Conservation (phyloP, 1,140 invertebrate genomes). For the Grapholita molesta region DNA sequence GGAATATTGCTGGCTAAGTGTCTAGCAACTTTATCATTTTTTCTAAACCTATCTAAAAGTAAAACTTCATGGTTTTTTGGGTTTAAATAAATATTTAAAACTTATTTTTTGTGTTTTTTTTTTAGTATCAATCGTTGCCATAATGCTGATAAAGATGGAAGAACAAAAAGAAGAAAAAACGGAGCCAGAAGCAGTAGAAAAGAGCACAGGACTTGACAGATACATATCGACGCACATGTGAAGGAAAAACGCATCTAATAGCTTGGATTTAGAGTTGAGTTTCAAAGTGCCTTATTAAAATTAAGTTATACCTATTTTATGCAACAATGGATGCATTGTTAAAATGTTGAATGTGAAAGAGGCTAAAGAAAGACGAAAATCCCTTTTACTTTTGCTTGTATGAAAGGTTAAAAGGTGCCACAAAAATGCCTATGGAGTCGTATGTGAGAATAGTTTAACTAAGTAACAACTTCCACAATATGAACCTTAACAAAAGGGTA, state of each 20-base stretch:
- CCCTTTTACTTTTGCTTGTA: background rate
- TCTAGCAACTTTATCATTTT: too few relatives aligned
- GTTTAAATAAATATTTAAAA: background rate
- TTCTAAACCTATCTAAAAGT: too few relatives aligned
- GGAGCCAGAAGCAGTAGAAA: conserved; percentile 39
- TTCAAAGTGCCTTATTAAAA: conserved; percentile 8
- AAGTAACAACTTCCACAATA: too few relatives aligned
- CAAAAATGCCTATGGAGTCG: too few relatives aligned
- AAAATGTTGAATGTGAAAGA: background rate
- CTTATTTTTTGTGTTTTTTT: conserved; percentile 19
- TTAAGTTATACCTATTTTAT: too few relatives aligned
- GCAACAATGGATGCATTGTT: too few relatives aligned
- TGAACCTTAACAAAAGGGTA: too few relatives aligned
- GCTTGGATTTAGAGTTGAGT: background rate
- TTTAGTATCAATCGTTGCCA: conserved; percentile 62
- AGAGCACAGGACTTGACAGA: conserved; percentile 51
- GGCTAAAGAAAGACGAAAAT: background rate
- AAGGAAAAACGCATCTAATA: conserved; percentile 1
- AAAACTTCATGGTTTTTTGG: too few relatives aligned
- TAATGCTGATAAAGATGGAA: conserved; percentile 66
- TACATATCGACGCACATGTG: conserved; percentile 70
- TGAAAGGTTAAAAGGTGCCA: background rate
- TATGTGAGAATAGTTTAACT: too few relatives aligned
- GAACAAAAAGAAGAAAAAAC: conserved; percentile 40
- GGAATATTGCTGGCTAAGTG: too few relatives aligned